These are phyloP conservation scores for Pachyseris speciosa DNA, from an alignment of 64 coral and sea anemone genomes.

Conservation along the genomic window DNA sequence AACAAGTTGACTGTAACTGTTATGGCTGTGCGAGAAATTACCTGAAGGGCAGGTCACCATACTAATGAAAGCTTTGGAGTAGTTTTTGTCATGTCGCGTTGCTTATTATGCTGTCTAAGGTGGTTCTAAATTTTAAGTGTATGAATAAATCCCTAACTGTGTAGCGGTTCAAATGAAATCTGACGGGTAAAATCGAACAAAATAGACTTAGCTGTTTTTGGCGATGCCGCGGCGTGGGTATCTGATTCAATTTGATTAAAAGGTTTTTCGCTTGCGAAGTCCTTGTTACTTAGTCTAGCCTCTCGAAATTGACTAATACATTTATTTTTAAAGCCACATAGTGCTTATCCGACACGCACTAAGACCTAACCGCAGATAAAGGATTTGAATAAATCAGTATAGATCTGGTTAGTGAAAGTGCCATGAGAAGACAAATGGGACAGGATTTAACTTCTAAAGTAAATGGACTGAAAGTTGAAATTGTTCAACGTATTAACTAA, in stretches of 20 bases:
- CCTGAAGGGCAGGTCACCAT: background rate
- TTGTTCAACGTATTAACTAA: too few species aligned
- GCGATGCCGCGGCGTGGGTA: too few species aligned
- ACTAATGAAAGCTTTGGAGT: background rate
- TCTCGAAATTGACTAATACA: too few species aligned
- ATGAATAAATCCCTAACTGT: background rate
- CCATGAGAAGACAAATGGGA: background rate
- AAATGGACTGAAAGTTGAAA: too few species aligned
- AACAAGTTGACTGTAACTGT: background rate
- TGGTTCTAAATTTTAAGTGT: background rate
- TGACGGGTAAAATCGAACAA: background rate
- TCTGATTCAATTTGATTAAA: too few species aligned
- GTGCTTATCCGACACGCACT: too few species aligned
- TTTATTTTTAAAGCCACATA: too few species aligned
- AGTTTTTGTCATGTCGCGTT: background rate
- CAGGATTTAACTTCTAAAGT: background rate
- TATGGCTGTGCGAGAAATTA: background rate
- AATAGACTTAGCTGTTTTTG: too few species aligned
- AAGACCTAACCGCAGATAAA: background rate
- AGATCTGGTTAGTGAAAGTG: background rate
- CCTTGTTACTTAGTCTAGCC: too few species aligned
- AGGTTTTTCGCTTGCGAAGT: too few species aligned
- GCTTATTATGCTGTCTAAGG: too few species aligned
- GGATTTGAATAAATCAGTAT: background rate
- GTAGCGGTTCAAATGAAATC: background rate